Evolutionary conservation across 2,113 vertebrate species (phyloP).

Genomic region (Tretioscincus oriximinensis): DNA sequence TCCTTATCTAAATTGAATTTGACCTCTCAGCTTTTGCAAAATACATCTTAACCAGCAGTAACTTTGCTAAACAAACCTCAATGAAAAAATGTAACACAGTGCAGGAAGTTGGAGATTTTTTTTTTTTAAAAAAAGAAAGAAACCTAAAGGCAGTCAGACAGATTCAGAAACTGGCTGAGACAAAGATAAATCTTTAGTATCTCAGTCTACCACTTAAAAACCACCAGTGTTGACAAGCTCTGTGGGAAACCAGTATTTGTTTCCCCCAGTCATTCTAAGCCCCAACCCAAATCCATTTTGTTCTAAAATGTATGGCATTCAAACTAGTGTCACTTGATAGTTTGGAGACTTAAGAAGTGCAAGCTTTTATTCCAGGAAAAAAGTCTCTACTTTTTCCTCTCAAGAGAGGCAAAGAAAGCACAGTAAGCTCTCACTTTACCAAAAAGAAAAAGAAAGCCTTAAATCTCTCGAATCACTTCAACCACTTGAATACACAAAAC

Average conservation of each 20-base stretch:
- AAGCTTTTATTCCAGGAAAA: neutral
- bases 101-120: neutral
- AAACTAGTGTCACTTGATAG: constrained; percentile 14
- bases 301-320: neutral
- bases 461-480: constrained; percentile 37
- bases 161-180: neutral
- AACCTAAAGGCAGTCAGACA: too few relatives aligned
- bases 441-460: constrained; percentile 15
- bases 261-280: constrained; percentile 35
- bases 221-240: neutral
- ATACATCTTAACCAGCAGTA: neutral
- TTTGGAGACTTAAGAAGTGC: rapidly evolving
- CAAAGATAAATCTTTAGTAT: neutral
- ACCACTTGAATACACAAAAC: constrained; percentile 32
- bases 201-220: neutral
- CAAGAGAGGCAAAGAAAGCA: rapidly evolving
- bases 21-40: neutral
- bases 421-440: neutral
- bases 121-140: neutral
- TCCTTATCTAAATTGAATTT: constrained; percentile 6
- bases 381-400: constrained; percentile 11
- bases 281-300: constrained; percentile 14
- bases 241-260: constrained; percentile 24
- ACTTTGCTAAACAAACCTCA: constrained; percentile 2
- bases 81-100: neutral